Conservation (phyloP, 1,140 invertebrate species). For the Drosophila elegans region DNA sequence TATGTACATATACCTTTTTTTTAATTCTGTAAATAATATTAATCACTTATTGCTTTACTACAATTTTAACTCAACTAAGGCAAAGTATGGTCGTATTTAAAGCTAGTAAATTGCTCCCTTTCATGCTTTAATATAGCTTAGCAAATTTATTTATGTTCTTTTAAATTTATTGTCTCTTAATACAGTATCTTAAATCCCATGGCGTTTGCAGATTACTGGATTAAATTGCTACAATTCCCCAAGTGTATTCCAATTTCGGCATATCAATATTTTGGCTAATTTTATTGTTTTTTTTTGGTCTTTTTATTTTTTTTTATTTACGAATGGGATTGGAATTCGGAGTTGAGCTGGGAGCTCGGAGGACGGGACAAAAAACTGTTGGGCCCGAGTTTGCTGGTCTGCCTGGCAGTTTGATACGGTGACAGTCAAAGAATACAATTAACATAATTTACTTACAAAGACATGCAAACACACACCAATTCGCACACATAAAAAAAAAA, state of each 20-base stretch:
- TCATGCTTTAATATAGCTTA: not conserved
- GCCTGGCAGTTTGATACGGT: slow-evolving; percentile 47
- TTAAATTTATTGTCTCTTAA: not conserved
- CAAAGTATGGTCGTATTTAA: no score
- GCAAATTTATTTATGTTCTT: not conserved
- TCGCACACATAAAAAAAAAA: slow-evolving; percentile 22
- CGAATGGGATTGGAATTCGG: slow-evolving; percentile 7
- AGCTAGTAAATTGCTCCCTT: no score
- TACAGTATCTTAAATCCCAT: no score
- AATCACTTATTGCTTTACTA: no score
- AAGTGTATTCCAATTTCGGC: slow-evolving; percentile 11
- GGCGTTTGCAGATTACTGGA: not conserved
- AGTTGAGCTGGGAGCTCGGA: slow-evolving; percentile 5
- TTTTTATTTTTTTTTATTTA: not conserved
- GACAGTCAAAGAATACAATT: slow-evolving; percentile 76
- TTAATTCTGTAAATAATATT: no score
- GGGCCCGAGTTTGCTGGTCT: slow-evolving; percentile 16
- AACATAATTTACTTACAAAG: slow-evolving; percentile 79
- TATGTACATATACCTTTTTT: no score
- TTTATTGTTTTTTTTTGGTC: not conserved
- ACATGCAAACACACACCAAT: slow-evolving; percentile 41
- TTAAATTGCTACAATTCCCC: not conserved
- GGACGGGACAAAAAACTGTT: not conserved
- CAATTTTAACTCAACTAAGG: no score
- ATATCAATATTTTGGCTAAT: slow-evolving; percentile 1